A percentile compares a stretch with the other conserved stretches of the same genome.
phyloP scores from a whole-genome alignment of 2,113 vertebrate species.

The Psophia crepitans region DNA sequence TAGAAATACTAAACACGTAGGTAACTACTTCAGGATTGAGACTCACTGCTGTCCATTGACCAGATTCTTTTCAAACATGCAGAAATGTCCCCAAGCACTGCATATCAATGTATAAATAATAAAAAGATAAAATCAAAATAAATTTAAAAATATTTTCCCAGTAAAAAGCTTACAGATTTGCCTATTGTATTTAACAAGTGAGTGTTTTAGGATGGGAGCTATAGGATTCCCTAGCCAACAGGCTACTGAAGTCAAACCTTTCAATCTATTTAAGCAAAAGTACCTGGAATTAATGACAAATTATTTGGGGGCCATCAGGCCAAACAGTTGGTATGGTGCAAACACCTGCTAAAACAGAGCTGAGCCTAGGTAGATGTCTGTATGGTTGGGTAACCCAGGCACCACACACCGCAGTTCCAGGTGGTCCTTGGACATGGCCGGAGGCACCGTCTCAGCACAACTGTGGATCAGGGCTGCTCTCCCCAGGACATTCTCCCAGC shows the following conservation, averaged over 20 bases:
- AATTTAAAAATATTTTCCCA: not conserved
- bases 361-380: not conserved
- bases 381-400: accelerated
- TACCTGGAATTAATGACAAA: not conserved
- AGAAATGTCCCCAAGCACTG: accelerated
- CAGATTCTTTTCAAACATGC: not conserved
- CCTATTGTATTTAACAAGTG: not conserved
- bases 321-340: not conserved
- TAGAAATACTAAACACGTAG: not conserved
- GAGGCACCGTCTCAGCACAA: accelerated
- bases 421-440: not conserved
- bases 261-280: not conserved
- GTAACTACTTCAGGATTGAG: not conserved
- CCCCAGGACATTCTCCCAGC: not conserved
- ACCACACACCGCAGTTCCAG: accelerated
- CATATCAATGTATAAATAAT: not conserved
- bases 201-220: not conserved
- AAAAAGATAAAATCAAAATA: not conserved
- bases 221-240: not conserved
- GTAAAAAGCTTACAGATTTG: not conserved
- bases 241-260: not conserved
- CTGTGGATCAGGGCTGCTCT: not conserved
- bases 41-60: not conserved
- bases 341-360: not conserved
- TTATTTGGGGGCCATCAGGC: not conserved